Evolutionary conservation across 2,113 vertebrate genomes (phyloP).

Genomic region (Bolborhynchus lineola): DNA sequence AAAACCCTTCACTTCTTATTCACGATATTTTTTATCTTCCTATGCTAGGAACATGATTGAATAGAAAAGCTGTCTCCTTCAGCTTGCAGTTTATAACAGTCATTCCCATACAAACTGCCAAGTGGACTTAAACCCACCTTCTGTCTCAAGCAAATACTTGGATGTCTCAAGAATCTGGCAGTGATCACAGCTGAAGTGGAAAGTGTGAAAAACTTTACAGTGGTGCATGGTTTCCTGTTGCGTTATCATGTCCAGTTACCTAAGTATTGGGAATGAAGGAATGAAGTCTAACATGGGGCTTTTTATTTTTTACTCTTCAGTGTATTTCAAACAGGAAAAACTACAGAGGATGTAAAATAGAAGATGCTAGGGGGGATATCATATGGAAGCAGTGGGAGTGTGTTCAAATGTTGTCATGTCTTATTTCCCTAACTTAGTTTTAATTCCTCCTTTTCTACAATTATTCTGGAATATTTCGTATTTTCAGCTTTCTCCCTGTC

Average conservation of each 20-base stretch:
- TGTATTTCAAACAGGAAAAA: neutral
- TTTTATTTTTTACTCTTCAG: neutral
- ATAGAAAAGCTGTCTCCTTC: neutral
- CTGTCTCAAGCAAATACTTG: neutral
- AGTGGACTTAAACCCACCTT: neutral
- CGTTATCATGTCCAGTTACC: neutral
- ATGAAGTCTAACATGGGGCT: neutral
- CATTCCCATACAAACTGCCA: neutral
- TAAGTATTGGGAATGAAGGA: neutral
- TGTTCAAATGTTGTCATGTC: neutral
- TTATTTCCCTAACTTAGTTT: neutral
- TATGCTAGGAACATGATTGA: neutral
- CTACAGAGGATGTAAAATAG: neutral
- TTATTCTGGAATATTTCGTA: neutral
- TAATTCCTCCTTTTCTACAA: neutral
- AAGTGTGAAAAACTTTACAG: neutral
- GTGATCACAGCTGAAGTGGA: neutral
- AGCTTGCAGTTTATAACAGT: neutral
- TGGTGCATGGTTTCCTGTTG: neutral
- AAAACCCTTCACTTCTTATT: neutral
- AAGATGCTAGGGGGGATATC: neutral
- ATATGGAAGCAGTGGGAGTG: neutral
- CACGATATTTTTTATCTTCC: neutral
- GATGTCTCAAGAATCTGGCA: neutral
- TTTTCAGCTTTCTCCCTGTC: neutral